Base-by-base conservation (phyloP, 2,113 vertebrate genomes). In the Rostratula benghalensis region DNA sequence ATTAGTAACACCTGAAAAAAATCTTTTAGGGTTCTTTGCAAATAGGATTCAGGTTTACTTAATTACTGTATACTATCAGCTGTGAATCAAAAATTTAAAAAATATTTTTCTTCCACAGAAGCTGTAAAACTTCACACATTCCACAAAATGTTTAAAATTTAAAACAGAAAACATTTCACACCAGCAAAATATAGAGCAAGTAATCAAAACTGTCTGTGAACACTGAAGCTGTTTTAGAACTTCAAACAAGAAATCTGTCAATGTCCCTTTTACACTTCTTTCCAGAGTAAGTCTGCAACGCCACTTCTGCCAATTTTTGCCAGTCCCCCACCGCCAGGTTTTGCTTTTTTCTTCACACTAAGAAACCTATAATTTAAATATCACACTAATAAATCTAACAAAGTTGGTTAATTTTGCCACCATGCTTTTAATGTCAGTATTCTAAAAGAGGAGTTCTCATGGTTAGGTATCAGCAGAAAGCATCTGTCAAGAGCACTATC, bases 111-210 rank as follows among this genome's bases (percentile, higher is more conserved):
- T 64, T 78, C 68, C 48, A 91, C 37, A 61, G 59, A 76, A 81
- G 63, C 46, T 70, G 31, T 35, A 70, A 50, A 46, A 70, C 65
- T 87, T 89, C 77, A 93, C 75, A 67, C 67, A 94, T 63, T 89
- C 31, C 31, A 84, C 18, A 73, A 56, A 82, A 31, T 30, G 31
- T 70, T 94, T 57, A 68, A 67, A 84, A 84, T 57, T 83, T 54
- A 31, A 94, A 91, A 74, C 35, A 87, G 50, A 74, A 83, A 75
- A 93, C 41, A 78, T 71, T 78, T 91, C 87, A 91, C 70, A 54
- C 21, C 8, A 11, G 56, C 61, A 78, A 30, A 92, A 93, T 41
- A 63, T 0, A 70, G 7, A 84, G 48, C 46, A 53, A 28, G 7
- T 46, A 64, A 89, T 82, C 81, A 91, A 77, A 95, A 77, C 37